A percentile compares a stretch with the other conserved stretches of the same genome.
These are phyloP conservation scores for Apostichopus japonicus DNA, from an alignment of 35 echinoderm and acorn worm genomes.

Conservation along the genomic window DNA sequence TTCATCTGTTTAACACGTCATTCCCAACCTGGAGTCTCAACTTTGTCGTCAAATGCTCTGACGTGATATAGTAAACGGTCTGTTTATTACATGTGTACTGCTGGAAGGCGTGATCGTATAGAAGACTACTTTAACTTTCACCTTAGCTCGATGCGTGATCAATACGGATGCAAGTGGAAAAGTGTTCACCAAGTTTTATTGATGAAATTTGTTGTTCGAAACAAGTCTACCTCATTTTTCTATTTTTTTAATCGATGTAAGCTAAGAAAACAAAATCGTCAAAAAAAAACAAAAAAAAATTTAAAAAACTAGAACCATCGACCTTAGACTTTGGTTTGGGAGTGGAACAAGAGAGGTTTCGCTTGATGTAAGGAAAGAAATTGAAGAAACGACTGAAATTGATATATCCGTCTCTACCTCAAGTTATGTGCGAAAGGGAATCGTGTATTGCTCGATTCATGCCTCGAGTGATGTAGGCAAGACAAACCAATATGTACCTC, in stretches of 20 bases:
- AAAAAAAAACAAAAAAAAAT: no score
- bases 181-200: constrained; percentile 58
- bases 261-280: background rate
- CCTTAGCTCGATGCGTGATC: constrained; percentile 52
- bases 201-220: constrained; percentile 64
- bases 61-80: background rate
- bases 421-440: constrained; percentile 59
- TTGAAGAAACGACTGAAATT: constrained; percentile 29
- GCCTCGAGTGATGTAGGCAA: constrained; percentile 43
- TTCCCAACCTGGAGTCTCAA: background rate
- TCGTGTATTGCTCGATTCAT: constrained; percentile 34
- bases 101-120: background rate
- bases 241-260: constrained; percentile 60
- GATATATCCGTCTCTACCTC: constrained; percentile 57
- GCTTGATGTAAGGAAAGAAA: constrained; percentile 5
- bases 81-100: background rate
- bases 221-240: constrained; percentile 62
- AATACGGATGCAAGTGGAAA: constrained; percentile 52
- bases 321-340: constrained; percentile 42
- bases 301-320: constrained; percentile 14
- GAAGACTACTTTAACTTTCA: constrained; percentile 1
- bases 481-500: constrained; percentile 59
- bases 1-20: background rate
- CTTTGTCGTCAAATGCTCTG: background rate
- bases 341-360: constrained; percentile 45